These are phyloP conservation scores for Xyliphius kryptos DNA, from an alignment of 2,113 vertebrate species.

Conservation along the genomic window DNA sequence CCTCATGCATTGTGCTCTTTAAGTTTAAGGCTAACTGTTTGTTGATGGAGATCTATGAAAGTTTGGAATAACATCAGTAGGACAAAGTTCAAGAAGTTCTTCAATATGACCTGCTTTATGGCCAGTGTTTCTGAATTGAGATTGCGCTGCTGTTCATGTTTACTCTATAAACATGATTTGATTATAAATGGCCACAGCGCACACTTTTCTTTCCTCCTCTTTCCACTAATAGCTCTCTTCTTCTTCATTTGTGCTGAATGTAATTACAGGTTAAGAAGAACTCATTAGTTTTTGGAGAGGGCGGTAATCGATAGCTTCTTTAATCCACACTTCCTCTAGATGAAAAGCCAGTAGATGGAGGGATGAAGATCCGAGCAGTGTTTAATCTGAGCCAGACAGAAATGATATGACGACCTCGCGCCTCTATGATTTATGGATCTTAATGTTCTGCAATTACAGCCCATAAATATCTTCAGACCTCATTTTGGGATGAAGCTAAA, in stretches of 20 bases:
- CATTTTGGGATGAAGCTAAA: conserved; percentile 5
- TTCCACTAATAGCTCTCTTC: background rate
- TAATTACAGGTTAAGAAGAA: conserved; percentile 6
- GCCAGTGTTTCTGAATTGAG: background rate
- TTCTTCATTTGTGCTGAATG: conserved; percentile 6
- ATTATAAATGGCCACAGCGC: background rate
- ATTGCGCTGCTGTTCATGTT: background rate
- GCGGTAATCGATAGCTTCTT: background rate
- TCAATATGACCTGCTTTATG: too few species aligned
- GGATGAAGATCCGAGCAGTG: conserved; percentile 1
- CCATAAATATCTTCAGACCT: background rate
- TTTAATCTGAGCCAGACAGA: background rate
- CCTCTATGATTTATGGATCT: conserved; percentile 8
- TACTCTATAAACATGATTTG: background rate
- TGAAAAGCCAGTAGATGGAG: background rate
- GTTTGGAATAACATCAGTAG: too few species aligned
- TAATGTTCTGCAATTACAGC: conserved; percentile 21
- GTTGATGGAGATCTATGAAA: too few species aligned
- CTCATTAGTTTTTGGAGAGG: background rate
- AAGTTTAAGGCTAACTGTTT: too few species aligned
- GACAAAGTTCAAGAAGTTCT: too few species aligned
- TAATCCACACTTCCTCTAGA: conserved; percentile 8
- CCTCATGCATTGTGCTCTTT: too few species aligned
- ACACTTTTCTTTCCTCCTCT: background rate
- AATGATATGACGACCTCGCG: background rate